Evolutionary conservation across 1,140 invertebrate species (phyloP), one percentile per base, ranked within the genome.

Genomic region (Drosophila chauvacae): DNA sequence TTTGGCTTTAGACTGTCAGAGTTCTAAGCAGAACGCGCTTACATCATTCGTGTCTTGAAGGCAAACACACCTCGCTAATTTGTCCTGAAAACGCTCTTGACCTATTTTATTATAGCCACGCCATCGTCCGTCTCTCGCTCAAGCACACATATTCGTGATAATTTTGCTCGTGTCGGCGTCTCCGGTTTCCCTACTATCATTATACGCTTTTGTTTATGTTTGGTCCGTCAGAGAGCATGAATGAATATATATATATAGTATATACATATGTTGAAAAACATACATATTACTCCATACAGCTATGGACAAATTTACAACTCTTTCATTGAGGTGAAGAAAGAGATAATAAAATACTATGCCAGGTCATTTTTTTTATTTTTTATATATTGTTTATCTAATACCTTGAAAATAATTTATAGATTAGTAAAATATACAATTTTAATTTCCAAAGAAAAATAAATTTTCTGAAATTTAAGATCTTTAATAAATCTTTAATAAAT

Each of bases 121-220:
- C 62, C 44, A 72, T 39, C 33, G 62, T 33, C 44, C 33, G 62
- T 33, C 44, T 61, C 51, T 45, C 61, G 42, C 41, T 47, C 44
- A 44, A 14, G 70, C 56, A 59, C 20, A 73, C 44, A 71, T 35
- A 23, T 51, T 42, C 55, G 30, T 44, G 23, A 51, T 68, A 41
- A 57, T 57, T 50, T 60, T 28, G 41, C 3, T 23, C n/a, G 45
- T 33, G 30, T 60, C 69, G 23, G 20, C 30, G 41, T 64, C 44
- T 69, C 48, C 55, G 58, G 59, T 73, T 63, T 75, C 73, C 66
- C 69, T 64, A 80, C 83, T 90, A 85, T 90, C 86, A 90, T 90
- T 90, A 90, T 58, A 76, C 78, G 85, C 81, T 78, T 85, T 90
- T 90, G 85, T 88, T 90, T 90, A 68, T 69, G 50, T 71, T 81